Evolutionary conservation across 2,888 invertebrate genomes (phyloP).

Genomic region (Scaptomyza polygonia): DNA sequence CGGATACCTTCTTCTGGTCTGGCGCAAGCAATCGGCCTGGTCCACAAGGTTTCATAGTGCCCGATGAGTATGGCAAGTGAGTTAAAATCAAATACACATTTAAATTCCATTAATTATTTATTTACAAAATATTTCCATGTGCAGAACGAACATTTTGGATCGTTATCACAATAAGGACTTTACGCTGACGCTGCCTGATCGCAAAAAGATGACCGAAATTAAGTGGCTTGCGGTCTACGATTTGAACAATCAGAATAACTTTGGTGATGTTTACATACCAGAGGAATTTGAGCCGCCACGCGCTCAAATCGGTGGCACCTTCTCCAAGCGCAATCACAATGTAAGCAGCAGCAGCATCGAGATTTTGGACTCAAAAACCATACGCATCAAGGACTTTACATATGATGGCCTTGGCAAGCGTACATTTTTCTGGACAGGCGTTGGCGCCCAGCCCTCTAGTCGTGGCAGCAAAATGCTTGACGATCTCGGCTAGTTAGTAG

Average conservation of each 20-base stretch:
- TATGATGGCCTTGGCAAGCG: constrained; percentile 91
- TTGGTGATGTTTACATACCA: constrained; percentile 95
- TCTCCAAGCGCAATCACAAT: constrained; percentile 87
- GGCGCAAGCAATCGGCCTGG: constrained; percentile 94
- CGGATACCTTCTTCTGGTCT: constrained; percentile 97
- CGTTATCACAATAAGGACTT: constrained; percentile 95
- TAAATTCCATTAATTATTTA: neutral
- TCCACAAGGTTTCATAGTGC: constrained; percentile 95
- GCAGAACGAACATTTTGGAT: constrained; percentile 92
- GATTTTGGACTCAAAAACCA: constrained; percentile 92
- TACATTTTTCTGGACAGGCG: constrained; percentile 94
- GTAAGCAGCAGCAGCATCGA: constrained; percentile 90
- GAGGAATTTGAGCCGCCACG: constrained; percentile 95
- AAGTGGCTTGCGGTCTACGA: constrained; percentile 96
- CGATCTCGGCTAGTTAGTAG: constrained; percentile 96
- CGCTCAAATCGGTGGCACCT: constrained; percentile 86
- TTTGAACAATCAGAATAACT: constrained; percentile 93
- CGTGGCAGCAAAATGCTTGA: constrained; percentile 93
- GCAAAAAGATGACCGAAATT: constrained; percentile 93
- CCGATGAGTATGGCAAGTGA: constrained; percentile 94
- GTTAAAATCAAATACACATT: constrained; percentile 66
- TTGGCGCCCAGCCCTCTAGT: constrained; percentile 93
- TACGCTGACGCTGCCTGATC: constrained; percentile 91
- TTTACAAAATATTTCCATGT: neutral
- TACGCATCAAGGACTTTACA: constrained; percentile 90